Base-by-base conservation (phyloP, 2,888 invertebrate genomes). In the Drosophila setosimentum region DNA sequence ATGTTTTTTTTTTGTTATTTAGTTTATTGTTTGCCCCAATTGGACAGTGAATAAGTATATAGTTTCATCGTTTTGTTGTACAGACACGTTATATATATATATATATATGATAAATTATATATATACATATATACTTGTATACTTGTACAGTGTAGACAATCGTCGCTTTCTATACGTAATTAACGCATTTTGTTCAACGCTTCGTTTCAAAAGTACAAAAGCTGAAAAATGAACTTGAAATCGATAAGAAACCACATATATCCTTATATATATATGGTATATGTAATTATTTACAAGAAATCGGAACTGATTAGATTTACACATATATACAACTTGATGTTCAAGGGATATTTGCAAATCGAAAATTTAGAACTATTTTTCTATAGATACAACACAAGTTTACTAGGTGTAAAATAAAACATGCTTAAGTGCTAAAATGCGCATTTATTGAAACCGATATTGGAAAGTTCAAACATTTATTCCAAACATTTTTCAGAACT, bases 261-360 rank as follows among this genome's bases (percentile, higher is more conserved):
- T 45, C 53, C 55, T 11, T 54, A 27, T 42, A 21, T 42, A 42
- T 33, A 33, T 33, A 62, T 1, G 45, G 21, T 18, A 32, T 24
- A 49, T 59, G 30, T 29, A 72, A 70, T 68, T 82, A 84, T 83
- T 83, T 89, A 89, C 82, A 81, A 71, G 54, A 78, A 64, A 76
- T 89, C 73, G 65, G 88, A 88, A 84, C 84, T 84, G 84, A 90
- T 88, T 84, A 84, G 76, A 68, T 72, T 72, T 70, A 73, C 64
- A 62, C 45, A 49, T 58, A 53, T 49, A 54, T 32, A 60, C 50
- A 48, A 66, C 59, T 68, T 69, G 63, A 85, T 79, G 90, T 88
- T 84, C 83, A 89, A 87, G 76, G 76, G 67, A 87, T 68, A 55
- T 78, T 78, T 74, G 54, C 24, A 71, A 49, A 63, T 40, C 61